Evolutionary conservation across 2,113 vertebrate species (phyloP), one percentile per base, ranked within the genome.

Genomic region (Cyphomyrus discorhynchus): DNA sequence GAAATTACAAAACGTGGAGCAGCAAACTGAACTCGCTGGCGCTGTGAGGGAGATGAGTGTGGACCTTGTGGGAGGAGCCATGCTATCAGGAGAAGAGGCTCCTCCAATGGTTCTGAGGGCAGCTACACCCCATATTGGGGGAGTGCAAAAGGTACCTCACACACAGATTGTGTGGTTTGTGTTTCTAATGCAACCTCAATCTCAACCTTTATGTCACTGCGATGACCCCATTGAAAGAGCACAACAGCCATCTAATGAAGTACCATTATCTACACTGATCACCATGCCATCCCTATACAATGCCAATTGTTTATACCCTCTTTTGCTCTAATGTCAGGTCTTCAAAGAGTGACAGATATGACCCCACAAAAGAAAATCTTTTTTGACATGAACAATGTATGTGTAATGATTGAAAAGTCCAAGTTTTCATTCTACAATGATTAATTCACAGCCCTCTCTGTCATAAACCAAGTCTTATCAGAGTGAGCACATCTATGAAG

Each of bases 1-100:
- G 94, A 96, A 96, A 96, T 96, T 93, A 91, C 93, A 94, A 58
- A 35, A 91, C 11, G 2, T 70, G 88, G 89, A 92, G 91, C 91
- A 89, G 94, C 93, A 95, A 95, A 95, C 95, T 93, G 92, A 94
- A 92, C 91, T 93, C 93, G 42, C 39, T 17, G 35, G 35, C 19
- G 17, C 24, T 88, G 35, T 35, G 87, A 66, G 39, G 1, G 52
- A 39, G 35, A 42, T 2, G 13, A 39, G 74, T 3, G 13, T 49
- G 31, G 27, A 53, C 31, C 24, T 47, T 87, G 10, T 39, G 85
- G 1, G n/a, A 87, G 85, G 27, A 50, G 15, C 49, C 11, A 8
- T 42, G 31, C 74, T 6, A 1, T 42, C 13, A 19, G 74, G 35
- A 80, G 35, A 80, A 80, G 31, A 42, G 10, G 74, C 17, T 39